Percentiles rank a stretch among this genome's conserved stretches.
phyloP scores from a whole-genome alignment of 2,888 invertebrate species.

The Clanis bilineata region DNA sequence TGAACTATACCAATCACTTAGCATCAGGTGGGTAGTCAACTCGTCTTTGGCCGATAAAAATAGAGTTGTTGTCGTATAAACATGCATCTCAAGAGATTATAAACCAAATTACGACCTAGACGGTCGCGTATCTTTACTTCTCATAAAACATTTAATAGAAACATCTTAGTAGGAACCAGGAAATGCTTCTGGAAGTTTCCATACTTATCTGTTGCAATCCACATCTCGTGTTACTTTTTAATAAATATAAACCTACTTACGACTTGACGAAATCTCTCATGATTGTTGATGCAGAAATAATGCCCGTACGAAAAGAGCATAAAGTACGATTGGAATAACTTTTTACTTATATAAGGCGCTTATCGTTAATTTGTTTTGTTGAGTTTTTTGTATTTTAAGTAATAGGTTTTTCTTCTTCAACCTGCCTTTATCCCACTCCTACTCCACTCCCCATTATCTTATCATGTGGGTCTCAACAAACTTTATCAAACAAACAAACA shows the following conservation, averaged over 20 bases:
- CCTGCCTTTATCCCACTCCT: too few relatives aligned
- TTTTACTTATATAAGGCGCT: constrained; percentile 1
- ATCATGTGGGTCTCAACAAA: too few relatives aligned
- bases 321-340: constrained; percentile 9
- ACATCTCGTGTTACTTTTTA: not conserved
- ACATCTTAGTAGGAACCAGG: not conserved
- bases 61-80: too few relatives aligned
- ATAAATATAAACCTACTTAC: not conserved
- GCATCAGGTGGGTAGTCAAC: too few relatives aligned
- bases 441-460: too few relatives aligned
- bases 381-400: not conserved
- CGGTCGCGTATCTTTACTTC: not conserved
- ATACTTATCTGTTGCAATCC: not conserved
- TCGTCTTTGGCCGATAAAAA: too few relatives aligned
- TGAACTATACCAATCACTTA: too few relatives aligned
- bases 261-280: not conserved
- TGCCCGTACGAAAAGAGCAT: not conserved
- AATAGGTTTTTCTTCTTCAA: not conserved
- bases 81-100: too few relatives aligned
- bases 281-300: constrained; percentile 13
- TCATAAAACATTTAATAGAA: not conserved
- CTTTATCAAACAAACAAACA: too few relatives aligned
- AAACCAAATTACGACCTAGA: too few relatives aligned
- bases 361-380: constrained; percentile 4
- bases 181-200: not conserved